Conservation (phyloP, 2,888 invertebrate species). For the Caenorhabditis zanzibari region DNA sequence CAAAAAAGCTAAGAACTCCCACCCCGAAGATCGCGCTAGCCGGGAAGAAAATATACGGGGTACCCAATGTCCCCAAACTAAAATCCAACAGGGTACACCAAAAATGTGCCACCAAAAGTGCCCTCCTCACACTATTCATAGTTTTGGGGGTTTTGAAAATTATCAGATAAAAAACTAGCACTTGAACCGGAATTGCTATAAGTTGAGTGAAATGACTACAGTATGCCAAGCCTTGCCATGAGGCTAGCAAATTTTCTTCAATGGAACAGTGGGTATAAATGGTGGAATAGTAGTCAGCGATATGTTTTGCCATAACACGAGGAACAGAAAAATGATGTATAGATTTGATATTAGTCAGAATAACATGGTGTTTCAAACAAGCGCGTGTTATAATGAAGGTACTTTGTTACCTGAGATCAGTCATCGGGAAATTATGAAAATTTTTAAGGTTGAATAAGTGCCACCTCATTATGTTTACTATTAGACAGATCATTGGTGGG, state of each 20-base stretch:
- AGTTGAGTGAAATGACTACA: neutral
- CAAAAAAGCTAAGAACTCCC: neutral
- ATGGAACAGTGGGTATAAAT: neutral
- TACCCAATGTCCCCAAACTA: neutral
- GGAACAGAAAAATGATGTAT: neutral
- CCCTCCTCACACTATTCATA: neutral
- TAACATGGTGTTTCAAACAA: no score
- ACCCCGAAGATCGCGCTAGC: neutral
- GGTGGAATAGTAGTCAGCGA: neutral
- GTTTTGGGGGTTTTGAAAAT: neutral
- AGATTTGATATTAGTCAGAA: no score
- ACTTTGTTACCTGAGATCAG: no score
- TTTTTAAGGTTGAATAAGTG: no score
- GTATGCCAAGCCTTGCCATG: slow-evolving; percentile 9
- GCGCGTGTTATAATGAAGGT: no score
- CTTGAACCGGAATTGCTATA: neutral
- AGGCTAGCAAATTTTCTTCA: slow-evolving; percentile 5
- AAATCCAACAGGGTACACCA: neutral
- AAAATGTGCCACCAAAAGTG: slow-evolving; percentile 3
- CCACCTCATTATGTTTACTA: no score
- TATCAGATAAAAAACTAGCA: neutral
- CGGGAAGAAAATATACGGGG: slow-evolving; percentile 5
- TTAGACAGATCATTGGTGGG: no score
- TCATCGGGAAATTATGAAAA: no score
- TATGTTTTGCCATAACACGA: neutral